phyloP scores from a whole-genome alignment of 92 coral and sea anemone species.

The Parazoanthus darwini region DNA sequence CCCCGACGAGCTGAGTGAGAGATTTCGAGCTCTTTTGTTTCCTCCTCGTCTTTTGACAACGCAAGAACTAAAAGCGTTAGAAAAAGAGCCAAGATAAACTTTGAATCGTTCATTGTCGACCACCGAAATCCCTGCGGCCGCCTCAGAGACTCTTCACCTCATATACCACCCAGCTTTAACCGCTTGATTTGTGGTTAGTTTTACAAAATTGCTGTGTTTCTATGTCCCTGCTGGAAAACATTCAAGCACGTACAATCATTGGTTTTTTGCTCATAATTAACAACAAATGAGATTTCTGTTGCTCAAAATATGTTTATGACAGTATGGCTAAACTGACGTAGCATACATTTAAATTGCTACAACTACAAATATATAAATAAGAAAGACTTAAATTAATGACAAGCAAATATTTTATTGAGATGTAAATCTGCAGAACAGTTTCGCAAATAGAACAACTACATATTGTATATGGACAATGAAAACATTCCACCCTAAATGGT shows the following conservation, averaged over 20 bases:
- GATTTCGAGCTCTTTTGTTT: background rate
- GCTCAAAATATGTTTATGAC: background rate
- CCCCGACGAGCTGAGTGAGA: background rate
- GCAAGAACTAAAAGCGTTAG: background rate
- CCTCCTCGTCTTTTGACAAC: background rate
- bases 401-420: too few species aligned
- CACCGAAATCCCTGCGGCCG: background rate
- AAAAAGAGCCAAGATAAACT: background rate
- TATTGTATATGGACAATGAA: background rate
- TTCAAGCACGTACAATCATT: background rate
- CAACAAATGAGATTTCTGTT: too few species aligned
- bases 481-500: background rate
- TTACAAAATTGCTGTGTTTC: background rate
- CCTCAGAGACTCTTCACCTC: background rate
- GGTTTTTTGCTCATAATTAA: background rate
- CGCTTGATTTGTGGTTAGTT: background rate
- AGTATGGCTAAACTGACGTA: too few species aligned
- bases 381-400: too few species aligned
- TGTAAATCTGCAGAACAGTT: too few species aligned
- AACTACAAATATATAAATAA: too few species aligned
- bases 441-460: too few species aligned
- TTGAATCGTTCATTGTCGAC: background rate
- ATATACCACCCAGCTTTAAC: too few species aligned
- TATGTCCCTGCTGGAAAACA: background rate
- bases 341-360: too few species aligned